phyloP scores from a whole-genome alignment of 64 coral and sea anemone species.

The Actinia tenebrosa region DNA sequence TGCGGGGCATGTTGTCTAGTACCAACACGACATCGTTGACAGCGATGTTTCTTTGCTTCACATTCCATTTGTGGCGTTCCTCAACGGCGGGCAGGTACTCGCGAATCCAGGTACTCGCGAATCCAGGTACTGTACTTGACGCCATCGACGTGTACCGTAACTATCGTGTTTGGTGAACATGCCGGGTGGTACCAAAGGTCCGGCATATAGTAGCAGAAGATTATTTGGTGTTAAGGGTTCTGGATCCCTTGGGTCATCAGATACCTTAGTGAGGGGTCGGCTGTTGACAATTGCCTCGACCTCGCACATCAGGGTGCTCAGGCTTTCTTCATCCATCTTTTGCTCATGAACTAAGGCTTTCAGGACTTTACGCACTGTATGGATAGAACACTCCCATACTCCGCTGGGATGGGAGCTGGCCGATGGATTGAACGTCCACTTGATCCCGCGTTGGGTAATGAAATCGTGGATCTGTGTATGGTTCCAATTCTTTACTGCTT shows the following conservation, averaged over 20 bases:
- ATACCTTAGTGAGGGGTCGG: slow-evolving; percentile 8
- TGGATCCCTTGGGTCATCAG: slow-evolving; percentile 12
- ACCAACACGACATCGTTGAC: slow-evolving; percentile 13
- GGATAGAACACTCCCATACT: slow-evolving; percentile 37
- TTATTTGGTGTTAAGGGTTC: slow-evolving; percentile 25
- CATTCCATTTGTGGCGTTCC: slow-evolving; percentile 19
- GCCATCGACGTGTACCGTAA: neutral
- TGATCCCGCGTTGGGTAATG: neutral
- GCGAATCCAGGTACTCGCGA: slow-evolving; percentile 22
- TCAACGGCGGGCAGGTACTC: slow-evolving; percentile 21
- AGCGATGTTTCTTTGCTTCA: neutral
- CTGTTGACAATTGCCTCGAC: slow-evolving; percentile 16
- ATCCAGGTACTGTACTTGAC: slow-evolving; percentile 18
- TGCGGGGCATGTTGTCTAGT: neutral
- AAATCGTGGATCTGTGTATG: slow-evolving; percentile 22
- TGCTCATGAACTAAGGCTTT: neutral
- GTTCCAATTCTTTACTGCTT: neutral
- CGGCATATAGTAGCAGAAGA: neutral
- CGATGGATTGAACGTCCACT: slow-evolving; percentile 41
- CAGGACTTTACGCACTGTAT: slow-evolving; percentile 13
- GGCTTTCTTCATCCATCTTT: neutral
- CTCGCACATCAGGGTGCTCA: slow-evolving; percentile 23
- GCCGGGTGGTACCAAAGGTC: neutral
- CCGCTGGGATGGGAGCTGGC: slow-evolving; percentile 16
- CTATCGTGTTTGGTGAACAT: neutral